These are phyloP conservation scores for Hyperopisus bebe DNA, from an alignment of 2,113 vertebrate species.

Conservation along the genomic window DNA sequence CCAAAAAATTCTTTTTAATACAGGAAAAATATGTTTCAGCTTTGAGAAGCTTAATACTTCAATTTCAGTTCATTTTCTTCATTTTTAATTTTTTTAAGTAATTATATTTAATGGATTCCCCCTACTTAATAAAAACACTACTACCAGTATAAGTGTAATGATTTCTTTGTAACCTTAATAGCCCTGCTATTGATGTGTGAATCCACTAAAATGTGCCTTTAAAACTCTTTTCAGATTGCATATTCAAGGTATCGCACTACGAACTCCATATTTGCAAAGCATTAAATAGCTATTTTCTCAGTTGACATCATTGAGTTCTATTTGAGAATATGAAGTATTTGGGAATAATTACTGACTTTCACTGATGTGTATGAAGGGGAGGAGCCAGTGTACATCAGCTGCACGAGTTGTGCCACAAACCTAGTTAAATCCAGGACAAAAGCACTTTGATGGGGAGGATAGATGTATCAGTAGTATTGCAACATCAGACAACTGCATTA, in stretches of 20 bases:
- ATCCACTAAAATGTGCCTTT: background rate
- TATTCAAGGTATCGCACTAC: background rate
- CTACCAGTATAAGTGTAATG: background rate
- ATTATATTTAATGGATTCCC: background rate
- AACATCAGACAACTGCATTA: background rate
- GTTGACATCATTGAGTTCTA: background rate
- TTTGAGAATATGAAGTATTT: background rate
- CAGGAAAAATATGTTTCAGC: background rate
- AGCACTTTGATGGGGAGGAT: background rate
- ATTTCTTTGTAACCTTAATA: background rate
- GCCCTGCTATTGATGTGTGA: background rate
- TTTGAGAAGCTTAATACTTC: background rate
- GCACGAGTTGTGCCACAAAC: slow-evolving; percentile 1
- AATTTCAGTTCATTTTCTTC: background rate
- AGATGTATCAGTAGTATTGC: background rate
- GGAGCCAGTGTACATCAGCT: background rate
- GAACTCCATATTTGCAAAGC: background rate
- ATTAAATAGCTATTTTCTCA: background rate
- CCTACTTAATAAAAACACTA: background rate
- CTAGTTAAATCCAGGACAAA: background rate
- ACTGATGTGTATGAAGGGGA: background rate
- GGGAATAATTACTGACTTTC: background rate
- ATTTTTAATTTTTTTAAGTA: background rate
- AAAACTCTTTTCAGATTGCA: background rate
- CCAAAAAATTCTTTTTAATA: background rate